Percentiles rank a stretch among this genome's conserved stretches.
These are phyloP conservation scores for Urosaurus nigricauda DNA, from an alignment of 2,797 vertebrate genomes.

Conservation along the genomic window DNA sequence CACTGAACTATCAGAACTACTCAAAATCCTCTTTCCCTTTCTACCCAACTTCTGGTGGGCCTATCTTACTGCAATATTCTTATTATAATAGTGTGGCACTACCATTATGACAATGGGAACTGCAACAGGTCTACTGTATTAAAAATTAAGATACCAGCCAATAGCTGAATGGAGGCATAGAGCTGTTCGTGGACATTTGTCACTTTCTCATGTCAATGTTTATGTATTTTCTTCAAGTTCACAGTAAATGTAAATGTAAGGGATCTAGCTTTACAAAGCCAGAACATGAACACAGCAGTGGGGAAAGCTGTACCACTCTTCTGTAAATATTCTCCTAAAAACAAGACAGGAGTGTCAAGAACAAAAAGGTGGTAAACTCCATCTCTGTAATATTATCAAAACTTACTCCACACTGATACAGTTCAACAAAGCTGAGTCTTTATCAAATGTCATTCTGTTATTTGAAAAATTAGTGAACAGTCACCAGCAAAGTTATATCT, in stretches of 20 bases:
- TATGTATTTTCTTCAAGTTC: background rate
- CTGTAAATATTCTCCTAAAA: background rate
- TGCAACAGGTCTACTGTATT: no score
- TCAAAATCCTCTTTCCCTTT: no score
- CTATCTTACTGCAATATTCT: no score
- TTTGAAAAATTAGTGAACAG: no score
- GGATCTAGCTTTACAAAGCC: background rate
- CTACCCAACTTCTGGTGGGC: no score
- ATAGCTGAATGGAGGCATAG: no score
- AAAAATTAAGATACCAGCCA: no score
- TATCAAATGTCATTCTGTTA: background rate
- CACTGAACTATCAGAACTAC: no score
- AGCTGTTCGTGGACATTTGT: no score
- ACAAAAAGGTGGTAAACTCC: no score
- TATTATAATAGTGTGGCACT: no score
- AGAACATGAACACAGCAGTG: background rate
- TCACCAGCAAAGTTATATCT: background rate
- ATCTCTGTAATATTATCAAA: background rate
- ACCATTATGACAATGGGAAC: no score
- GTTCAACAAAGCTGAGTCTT: background rate
- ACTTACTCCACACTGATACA: background rate
- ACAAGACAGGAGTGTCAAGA: background rate
- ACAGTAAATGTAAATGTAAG: background rate
- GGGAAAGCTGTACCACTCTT: background rate
- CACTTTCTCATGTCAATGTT: background rate